phyloP scores from a whole-genome alignment of 2,113 vertebrate species.

The Ailurus styani region DNA sequence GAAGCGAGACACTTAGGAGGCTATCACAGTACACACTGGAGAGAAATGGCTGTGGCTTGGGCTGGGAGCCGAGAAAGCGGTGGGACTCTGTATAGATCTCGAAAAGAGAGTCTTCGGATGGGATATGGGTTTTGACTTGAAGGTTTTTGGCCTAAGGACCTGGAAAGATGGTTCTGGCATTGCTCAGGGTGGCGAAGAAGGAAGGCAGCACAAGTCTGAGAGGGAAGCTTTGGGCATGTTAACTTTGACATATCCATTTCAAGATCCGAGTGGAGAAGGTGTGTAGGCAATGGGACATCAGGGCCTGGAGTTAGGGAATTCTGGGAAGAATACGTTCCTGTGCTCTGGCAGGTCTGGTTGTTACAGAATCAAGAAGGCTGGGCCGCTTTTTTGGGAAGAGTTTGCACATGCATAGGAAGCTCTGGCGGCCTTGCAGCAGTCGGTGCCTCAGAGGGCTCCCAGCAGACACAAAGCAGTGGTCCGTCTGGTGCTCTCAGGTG shows the following conservation, averaged over 20 bases:
- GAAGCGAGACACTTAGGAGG: neutral
- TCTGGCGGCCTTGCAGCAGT: rapidly evolving
- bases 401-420: rapidly evolving
- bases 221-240: neutral
- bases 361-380: neutral
- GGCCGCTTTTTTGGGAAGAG: neutral
- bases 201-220: neutral
- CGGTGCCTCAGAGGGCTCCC: neutral
- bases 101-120: neutral
- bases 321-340: neutral
- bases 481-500: neutral
- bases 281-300: neutral
- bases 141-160: neutral
- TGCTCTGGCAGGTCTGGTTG: neutral
- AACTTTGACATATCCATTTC: neutral
- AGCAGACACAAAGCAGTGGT: neutral
- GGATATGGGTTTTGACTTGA: neutral
- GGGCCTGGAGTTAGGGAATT: neutral
- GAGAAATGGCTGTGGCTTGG: neutral
- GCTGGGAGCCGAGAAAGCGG: neutral
- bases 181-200: neutral
- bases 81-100: neutral
- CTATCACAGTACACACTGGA: neutral
- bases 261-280: neutral
- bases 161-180: neutral